Conservation (phyloP, 2,797 vertebrate species). For the Simalia tracyae region DNA sequence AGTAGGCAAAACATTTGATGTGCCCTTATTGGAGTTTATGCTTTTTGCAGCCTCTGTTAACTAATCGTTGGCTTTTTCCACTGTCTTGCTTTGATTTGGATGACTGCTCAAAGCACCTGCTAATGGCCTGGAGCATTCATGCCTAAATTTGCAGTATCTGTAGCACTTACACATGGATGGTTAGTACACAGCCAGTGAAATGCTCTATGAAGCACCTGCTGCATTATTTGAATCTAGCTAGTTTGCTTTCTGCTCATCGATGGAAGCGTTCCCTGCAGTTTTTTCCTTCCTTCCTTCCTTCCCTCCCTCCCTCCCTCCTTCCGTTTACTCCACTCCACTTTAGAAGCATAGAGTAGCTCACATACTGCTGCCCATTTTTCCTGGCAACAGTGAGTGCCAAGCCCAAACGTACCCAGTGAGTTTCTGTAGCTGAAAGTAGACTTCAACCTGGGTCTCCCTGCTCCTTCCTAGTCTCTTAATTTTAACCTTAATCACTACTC, state of each 20-base stretch:
- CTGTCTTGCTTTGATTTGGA: constrained; percentile 65
- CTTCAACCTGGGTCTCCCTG: not conserved
- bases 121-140: constrained; percentile 64
- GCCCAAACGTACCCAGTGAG: not conserved
- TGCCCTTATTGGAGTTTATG: constrained; percentile 48
- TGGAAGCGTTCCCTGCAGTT: constrained; percentile 31
- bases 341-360: not conserved
- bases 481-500: not conserved
- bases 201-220: constrained; percentile 71
- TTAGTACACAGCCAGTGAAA: constrained; percentile 55
- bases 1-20: constrained; percentile 29
- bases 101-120: constrained; percentile 68
- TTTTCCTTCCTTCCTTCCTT: constrained; percentile 4
- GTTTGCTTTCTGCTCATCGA: constrained; percentile 36
- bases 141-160: constrained; percentile 56
- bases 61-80: constrained; percentile 66
- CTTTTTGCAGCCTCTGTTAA: constrained; percentile 59
- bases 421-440: not conserved
- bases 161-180: constrained; percentile 45
- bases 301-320: not conserved
- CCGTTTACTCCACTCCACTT: not conserved
- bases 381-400: not conserved
- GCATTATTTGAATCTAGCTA: constrained; percentile 41
- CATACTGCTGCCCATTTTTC: not conserved
- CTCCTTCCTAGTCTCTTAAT: not conserved